These are phyloP conservation scores for Polymixis lichenea DNA, from an alignment of 2,888 invertebrate species.

Conservation along the genomic window DNA sequence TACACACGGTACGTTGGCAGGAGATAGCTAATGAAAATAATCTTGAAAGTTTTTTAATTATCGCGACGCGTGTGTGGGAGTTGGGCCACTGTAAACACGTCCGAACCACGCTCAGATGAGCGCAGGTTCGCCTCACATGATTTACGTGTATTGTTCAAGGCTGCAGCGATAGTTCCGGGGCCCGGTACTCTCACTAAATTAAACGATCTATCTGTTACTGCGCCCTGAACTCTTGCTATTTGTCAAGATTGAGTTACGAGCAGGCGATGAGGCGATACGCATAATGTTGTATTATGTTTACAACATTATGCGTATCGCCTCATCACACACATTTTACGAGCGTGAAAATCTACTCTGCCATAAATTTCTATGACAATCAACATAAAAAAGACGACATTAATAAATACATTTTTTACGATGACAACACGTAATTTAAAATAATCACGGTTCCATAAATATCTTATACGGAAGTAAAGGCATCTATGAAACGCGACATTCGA, in stretches of 20 bases:
- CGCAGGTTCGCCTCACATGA: constrained; percentile 65
- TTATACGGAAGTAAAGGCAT: constrained; percentile 23
- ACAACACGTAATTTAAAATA: constrained; percentile 46
- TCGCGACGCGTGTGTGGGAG: constrained; percentile 59
- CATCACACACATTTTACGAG: constrained; percentile 29
- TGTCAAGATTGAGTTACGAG: constrained; percentile 22
- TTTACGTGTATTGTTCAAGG: constrained; percentile 70
- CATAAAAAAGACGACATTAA: constrained; percentile 24
- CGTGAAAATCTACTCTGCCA: constrained; percentile 17
- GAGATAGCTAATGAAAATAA: constrained; percentile 71
- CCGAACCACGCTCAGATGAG: constrained; percentile 62
- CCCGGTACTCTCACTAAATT: constrained; percentile 13
- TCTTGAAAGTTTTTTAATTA: constrained; percentile 81
- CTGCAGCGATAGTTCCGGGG: constrained; percentile 59
- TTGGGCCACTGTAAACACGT: constrained; percentile 15
- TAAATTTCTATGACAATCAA: constrained; percentile 27
- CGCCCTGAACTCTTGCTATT: constrained; percentile 38
- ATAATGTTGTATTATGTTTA: background rate
- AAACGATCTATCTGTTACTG: constrained; percentile 55
- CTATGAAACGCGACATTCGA: background rate
- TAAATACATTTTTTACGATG: constrained; percentile 24
- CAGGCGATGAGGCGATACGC: constrained; percentile 13
- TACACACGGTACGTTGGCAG: constrained; percentile 35
- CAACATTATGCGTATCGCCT: no score
- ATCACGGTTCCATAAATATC: constrained; percentile 42